Base-by-base conservation (phyloP, 2,797 vertebrate species). In the Epinephelus malabaricus region DNA sequence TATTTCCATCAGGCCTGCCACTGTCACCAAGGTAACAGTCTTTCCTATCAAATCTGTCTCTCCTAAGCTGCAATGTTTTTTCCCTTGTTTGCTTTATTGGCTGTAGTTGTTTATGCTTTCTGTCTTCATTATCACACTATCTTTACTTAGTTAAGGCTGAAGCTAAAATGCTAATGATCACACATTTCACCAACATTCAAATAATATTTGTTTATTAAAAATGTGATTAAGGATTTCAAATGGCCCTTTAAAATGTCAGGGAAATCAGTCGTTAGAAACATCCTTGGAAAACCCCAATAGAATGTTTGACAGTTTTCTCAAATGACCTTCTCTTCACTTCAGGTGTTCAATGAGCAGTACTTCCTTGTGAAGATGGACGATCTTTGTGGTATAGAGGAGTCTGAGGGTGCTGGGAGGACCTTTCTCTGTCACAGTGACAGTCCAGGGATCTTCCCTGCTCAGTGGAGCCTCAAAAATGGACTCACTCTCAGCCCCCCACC, bases 401-500 rank as follows among this genome's bases (percentile, higher is more conserved):
- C 92, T 9, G 91, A 88, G 23, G 89, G 77, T 8, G 72, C 38
- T 4, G 92, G 91, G 6, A 92, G 87, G 62, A 93, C 94, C 27
- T 98, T 97, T 45, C 69, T 98, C 43, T 98, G 98, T 83, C 97
- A 99, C 85, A 88, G 91, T 67, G 92, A 95, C 92, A 98, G 97
- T 85, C 92, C 96, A 3, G 97, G 97, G 43, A 97, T 99, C 84
- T 97, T 99, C 83, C 97, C 98, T 0, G 95, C 96, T 60, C 97
- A 98, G 55, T 99, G 98, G 98, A 96, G 98, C 93, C 95, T 97
- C n/a, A 99, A 98, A 93, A 98, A 98, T 0, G 97, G 97, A 13
- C 89, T 98, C 71, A 92, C 96, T 55, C 96, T 99, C 88, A 96
- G 90, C 68, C 95, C 97, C 1, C 98, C 98, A 9, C 95, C 95